These are phyloP conservation scores for Xenopus borealis DNA, from an alignment of 2,113 vertebrate genomes.

Conservation along the genomic window DNA sequence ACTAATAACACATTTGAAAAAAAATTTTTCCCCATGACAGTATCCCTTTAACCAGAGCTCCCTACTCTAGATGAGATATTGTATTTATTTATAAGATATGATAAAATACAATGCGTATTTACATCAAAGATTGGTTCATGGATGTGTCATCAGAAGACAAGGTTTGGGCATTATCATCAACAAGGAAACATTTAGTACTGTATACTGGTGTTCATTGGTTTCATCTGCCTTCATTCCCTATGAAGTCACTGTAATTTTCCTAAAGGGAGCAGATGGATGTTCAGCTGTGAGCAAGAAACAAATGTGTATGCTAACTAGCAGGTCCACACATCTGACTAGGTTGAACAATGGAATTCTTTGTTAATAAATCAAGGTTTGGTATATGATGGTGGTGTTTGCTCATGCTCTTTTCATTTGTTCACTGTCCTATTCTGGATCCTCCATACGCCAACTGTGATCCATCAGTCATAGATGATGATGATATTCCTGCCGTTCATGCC, in stretches of 20 bases:
- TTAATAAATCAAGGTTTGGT: background rate
- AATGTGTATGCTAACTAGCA: background rate
- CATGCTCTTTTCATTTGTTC: background rate
- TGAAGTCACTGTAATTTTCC: background rate
- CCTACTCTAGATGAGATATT: no score
- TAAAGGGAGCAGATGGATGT: background rate
- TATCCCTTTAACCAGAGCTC: no score
- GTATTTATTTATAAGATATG: no score
- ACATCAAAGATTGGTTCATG: no score
- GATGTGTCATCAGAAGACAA: no score
- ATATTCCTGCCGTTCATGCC: constrained; percentile 1
- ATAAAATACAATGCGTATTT: no score
- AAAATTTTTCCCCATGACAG: no score
- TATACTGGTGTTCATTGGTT: background rate
- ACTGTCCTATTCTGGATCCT: background rate
- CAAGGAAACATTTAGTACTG: no score
- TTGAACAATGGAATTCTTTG: background rate
- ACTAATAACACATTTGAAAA: no score
- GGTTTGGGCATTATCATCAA: no score
- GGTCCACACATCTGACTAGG: background rate
- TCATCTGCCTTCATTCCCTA: no score
- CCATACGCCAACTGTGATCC: background rate
- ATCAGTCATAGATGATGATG: constrained; percentile 11
- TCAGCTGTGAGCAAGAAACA: background rate
- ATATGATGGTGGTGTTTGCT: background rate